Percentiles rank a stretch among this genome's conserved stretches.
phyloP scores from a whole-genome alignment of 2,113 vertebrate genomes.

The Sebastes schlegelii region DNA sequence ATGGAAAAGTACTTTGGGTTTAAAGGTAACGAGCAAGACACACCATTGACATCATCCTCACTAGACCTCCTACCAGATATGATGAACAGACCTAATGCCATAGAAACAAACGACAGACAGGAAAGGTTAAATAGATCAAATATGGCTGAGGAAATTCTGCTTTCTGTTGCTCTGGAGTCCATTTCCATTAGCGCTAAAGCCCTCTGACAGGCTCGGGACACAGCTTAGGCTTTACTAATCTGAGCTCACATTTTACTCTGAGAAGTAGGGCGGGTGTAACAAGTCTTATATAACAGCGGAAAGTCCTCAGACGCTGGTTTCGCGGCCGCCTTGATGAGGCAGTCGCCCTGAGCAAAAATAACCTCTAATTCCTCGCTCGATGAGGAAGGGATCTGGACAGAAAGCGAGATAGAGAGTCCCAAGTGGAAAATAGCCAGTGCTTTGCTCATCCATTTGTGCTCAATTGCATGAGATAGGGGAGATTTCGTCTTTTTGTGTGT shows the following conservation, averaged over 20 bases:
- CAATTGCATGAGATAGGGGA: constrained; percentile 18
- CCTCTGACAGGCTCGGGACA: constrained; percentile 24
- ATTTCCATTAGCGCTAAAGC: background rate
- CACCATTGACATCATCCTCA: background rate
- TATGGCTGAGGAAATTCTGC: background rate
- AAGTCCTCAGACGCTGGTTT: constrained; percentile 12
- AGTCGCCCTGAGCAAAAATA: constrained; percentile 21
- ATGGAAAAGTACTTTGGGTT: too few species aligned
- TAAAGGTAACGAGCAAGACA: too few species aligned
- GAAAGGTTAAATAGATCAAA: constrained; percentile 30
- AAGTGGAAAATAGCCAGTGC: constrained; percentile 18
- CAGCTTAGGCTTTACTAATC: constrained; percentile 31
- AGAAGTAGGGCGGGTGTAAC: constrained; percentile 42
- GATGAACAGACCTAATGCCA: background rate
- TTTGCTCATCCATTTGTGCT: constrained; percentile 36
- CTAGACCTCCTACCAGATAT: background rate
- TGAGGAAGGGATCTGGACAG: constrained; percentile 11
- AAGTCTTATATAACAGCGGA: constrained; percentile 15
- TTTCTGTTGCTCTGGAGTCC: constrained; percentile 12
- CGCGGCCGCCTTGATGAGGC: constrained; percentile 15
- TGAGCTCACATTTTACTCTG: constrained; percentile 25
- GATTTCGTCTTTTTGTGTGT: constrained; percentile 29
- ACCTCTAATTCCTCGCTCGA: constrained; percentile 30
- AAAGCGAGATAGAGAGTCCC: constrained; percentile 23
- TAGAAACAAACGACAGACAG: background rate